Evolutionary conservation across 92 coral and sea anemone species (phyloP).

Genomic region (Porites cylindrica): DNA sequence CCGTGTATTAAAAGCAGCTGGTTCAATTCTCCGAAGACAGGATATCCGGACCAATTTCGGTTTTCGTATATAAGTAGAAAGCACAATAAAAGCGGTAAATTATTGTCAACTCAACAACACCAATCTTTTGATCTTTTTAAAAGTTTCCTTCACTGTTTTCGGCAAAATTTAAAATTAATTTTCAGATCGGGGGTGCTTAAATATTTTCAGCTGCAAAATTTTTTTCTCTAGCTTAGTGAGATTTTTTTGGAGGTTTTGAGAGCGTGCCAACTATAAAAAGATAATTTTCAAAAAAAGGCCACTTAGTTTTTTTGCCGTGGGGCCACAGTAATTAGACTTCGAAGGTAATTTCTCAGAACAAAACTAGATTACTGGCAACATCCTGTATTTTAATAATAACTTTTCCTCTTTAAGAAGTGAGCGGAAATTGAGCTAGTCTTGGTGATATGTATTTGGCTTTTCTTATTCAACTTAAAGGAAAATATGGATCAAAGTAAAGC

Average conservation of each 20-base stretch:
- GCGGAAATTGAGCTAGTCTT: conserved; percentile 78
- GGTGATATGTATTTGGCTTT: conserved; percentile 80
- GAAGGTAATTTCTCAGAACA: conserved; percentile 79
- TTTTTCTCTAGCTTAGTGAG: not conserved
- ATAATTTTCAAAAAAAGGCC: conserved; percentile 16
- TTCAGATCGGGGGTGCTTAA: conserved; percentile 7
- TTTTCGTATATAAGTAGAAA: conserved; percentile 79
- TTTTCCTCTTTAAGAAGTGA: conserved; percentile 58
- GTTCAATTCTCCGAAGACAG: conserved; percentile 67
- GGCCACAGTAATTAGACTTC: conserved; percentile 75
- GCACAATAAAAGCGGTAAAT: conserved; percentile 73
- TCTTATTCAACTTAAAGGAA: conserved; percentile 74
- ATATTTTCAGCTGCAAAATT: conserved; percentile 17
- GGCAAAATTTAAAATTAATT: conserved; percentile 33
- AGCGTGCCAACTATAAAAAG: conserved; percentile 8
- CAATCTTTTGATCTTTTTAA: conserved; percentile 76
- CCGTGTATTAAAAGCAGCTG: conserved; percentile 86
- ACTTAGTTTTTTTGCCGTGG: conserved; percentile 61
- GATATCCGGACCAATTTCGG: conserved; percentile 85
- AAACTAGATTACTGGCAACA: conserved; percentile 84
- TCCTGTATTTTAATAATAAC: conserved; percentile 85
- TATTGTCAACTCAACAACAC: conserved; percentile 54
- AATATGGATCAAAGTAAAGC: conserved; percentile 59
- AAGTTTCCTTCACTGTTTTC: conserved; percentile 48
- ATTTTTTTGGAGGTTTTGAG: not conserved